These are phyloP conservation scores for Machimus atricapillus DNA, from an alignment of 2,888 invertebrate species.

Conservation along the genomic window DNA sequence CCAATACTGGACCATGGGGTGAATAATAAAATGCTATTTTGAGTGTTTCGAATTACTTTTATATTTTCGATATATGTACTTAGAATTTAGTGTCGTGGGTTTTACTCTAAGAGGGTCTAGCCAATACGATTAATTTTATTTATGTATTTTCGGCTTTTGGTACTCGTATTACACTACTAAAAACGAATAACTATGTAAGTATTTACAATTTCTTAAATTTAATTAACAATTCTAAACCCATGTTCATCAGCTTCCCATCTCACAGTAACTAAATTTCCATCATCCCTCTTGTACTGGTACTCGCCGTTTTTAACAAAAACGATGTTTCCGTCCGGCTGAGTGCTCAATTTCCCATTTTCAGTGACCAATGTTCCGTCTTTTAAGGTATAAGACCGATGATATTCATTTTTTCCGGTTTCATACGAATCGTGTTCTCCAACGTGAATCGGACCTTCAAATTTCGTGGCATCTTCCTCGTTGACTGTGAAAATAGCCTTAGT, in stretches of 20 bases:
- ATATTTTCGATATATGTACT: too few species aligned
- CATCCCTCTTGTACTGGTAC: slow-evolving; percentile 30
- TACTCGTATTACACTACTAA: neutral
- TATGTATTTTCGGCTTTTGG: neutral
- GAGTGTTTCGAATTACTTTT: too few species aligned
- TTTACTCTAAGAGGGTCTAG: too few species aligned
- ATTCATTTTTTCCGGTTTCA: neutral
- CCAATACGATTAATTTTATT: too few species aligned
- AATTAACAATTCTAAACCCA: slow-evolving; percentile 20
- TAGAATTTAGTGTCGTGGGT: too few species aligned
- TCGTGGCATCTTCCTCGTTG: neutral
- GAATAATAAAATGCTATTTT: too few species aligned
- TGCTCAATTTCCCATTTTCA: slow-evolving; percentile 32
- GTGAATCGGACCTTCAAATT: neutral
- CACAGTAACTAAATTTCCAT: slow-evolving; percentile 39
- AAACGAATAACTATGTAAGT: neutral
- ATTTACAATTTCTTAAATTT: neutral
- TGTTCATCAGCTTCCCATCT: slow-evolving; percentile 44
- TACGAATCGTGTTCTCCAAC: neutral
- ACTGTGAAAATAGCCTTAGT: neutral
- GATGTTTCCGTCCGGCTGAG: slow-evolving; percentile 1
- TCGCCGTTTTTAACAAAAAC: slow-evolving; percentile 40
- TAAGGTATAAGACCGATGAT: slow-evolving; percentile 26
- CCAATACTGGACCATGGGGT: too few species aligned
- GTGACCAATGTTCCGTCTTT: slow-evolving; percentile 41